Percentiles rank a stretch among this genome's conserved stretches.
phyloP scores from a whole-genome alignment of 2,797 vertebrate species.

The Apodemus agrarius region DNA sequence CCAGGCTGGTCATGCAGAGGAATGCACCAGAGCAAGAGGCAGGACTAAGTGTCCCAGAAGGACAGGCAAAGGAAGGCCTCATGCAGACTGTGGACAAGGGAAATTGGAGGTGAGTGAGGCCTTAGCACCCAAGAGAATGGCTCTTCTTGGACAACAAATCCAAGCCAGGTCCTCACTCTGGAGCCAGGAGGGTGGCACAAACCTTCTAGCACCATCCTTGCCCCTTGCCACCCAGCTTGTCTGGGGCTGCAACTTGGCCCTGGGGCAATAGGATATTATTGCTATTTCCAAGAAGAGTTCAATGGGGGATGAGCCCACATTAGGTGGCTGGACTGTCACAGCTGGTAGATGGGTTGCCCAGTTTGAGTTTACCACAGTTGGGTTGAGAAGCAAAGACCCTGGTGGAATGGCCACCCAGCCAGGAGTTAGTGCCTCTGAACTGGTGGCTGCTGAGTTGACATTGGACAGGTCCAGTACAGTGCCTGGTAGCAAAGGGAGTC shows the following conservation, averaged over 20 bases:
- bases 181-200: neutral
- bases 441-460: conserved; percentile 84
- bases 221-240: conserved; percentile 57
- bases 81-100: too few species aligned
- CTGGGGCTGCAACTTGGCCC: neutral
- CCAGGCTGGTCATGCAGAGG: too few species aligned
- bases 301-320: conserved; percentile 44
- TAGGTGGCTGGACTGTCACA: neutral
- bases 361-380: conserved; percentile 92
- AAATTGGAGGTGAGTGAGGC: too few species aligned
- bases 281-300: conserved; percentile 88
- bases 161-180: neutral
- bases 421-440: conserved; percentile 88
- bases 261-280: conserved; percentile 84
- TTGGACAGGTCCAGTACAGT: conserved; percentile 93
- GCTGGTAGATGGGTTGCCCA: neutral
- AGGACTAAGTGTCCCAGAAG: too few species aligned
- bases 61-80: too few species aligned
- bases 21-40: too few species aligned
- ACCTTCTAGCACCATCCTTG: conserved; percentile 74
- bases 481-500: conserved; percentile 88
- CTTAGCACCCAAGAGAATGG: conserved; percentile 48
- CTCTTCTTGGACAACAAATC: conserved; percentile 13
- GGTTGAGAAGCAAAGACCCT: conserved; percentile 93
- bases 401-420: conserved; percentile 95